Evolutionary conservation across 2,888 invertebrate genomes (phyloP).

Genomic region (Scrobipalpa atriplicella): DNA sequence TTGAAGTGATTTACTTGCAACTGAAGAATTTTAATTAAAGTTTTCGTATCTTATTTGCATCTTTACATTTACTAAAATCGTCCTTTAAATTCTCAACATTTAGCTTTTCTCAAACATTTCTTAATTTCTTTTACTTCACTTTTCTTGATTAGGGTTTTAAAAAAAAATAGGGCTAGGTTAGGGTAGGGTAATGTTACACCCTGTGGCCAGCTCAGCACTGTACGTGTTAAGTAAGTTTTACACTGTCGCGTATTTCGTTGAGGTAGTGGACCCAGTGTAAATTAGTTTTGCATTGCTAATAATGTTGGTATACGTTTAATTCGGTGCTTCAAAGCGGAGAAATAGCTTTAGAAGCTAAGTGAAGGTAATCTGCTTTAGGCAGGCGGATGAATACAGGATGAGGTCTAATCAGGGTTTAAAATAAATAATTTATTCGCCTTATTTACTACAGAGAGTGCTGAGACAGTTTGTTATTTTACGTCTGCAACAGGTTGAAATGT

Average conservation of each 20-base stretch:
- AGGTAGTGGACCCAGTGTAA: constrained; percentile 21
- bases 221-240: constrained; percentile 11
- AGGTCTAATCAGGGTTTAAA: constrained; percentile 1
- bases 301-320: constrained; percentile 21
- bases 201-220: not conserved
- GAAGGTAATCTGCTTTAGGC: constrained; percentile 18
- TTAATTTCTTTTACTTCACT: no score
- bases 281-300: constrained; percentile 23
- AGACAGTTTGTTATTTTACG: not conserved
- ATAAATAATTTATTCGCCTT: constrained; percentile 10
- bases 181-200: not conserved
- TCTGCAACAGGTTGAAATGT: not conserved
- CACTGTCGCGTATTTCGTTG: constrained; percentile 1
- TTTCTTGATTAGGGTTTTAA: no score
- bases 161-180: not conserved
- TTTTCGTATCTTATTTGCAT: no score
- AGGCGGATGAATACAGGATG: not conserved
- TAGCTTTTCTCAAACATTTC: no score
- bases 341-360: constrained; percentile 19
- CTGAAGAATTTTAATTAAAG: no score
- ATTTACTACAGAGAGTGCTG: not conserved
- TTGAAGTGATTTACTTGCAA: no score
- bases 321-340: constrained; percentile 15
- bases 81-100: no score
- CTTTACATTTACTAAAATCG: no score